Evolutionary conservation across 2,797 vertebrate genomes (phyloP).

Genomic region (Gobionotothen gibberifrons): DNA sequence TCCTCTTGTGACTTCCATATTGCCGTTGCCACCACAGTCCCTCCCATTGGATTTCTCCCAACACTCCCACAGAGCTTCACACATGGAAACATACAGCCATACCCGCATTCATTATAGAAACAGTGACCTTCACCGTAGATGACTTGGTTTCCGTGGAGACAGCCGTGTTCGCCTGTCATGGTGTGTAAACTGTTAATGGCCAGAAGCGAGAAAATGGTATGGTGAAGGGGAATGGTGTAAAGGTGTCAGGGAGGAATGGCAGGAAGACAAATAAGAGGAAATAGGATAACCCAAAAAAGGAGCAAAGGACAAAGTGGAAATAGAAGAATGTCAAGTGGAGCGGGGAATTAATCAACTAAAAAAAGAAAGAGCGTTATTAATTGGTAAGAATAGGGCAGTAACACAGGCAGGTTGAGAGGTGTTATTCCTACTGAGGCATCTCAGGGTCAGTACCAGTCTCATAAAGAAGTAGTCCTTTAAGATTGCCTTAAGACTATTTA

Average conservation of each 20-base stretch:
- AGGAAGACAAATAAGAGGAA: conserved; percentile 5
- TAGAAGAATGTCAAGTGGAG: conserved; percentile 1
- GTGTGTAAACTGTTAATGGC: conserved; percentile 14
- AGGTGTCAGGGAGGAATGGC: background rate
- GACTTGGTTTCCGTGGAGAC: conserved; percentile 40
- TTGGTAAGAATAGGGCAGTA: conserved; percentile 24
- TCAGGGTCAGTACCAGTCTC: conserved; percentile 16
- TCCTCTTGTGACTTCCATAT: conserved; percentile 19
- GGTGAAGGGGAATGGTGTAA: background rate
- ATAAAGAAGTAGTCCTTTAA: conserved; percentile 2
- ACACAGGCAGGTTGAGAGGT: conserved; percentile 22
- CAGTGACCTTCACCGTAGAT: conserved; percentile 12
- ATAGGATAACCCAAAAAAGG: background rate
- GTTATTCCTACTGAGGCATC: conserved; percentile 19
- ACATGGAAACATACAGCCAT: conserved; percentile 29
- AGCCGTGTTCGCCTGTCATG: conserved; percentile 15
- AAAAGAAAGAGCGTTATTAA: conserved; percentile 27
- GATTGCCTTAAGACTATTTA: background rate
- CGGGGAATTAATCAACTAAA: background rate
- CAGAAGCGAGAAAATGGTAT: background rate
- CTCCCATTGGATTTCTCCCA: conserved; percentile 46
- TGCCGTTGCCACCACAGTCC: conserved; percentile 41
- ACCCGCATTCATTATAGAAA: conserved; percentile 1
- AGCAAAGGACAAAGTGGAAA: conserved; percentile 4
- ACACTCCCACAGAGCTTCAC: conserved; percentile 34